phyloP scores from a whole-genome alignment of 1,140 invertebrate genomes.

The Aphidius gifuensis region DNA sequence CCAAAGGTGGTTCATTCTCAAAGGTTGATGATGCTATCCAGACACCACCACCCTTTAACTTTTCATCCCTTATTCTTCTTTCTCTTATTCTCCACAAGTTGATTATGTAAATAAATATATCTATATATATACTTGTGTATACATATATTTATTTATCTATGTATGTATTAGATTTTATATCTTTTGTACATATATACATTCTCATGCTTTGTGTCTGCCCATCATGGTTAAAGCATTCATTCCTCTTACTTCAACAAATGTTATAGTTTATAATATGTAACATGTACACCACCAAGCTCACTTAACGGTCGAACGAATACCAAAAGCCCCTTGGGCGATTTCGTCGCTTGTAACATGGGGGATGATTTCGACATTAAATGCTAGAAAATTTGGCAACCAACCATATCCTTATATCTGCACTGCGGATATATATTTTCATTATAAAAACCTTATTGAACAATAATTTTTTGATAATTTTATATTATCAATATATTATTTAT shows the following conservation, averaged over 20 bases:
- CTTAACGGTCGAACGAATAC: conserved; percentile 19
- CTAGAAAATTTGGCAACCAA: conserved; percentile 7
- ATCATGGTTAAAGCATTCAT: too few relatives aligned
- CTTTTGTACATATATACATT: too few relatives aligned
- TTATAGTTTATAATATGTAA: too few relatives aligned
- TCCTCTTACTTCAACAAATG: too few relatives aligned
- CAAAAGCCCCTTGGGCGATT: conserved; percentile 14
- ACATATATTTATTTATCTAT: too few relatives aligned
- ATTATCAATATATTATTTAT: neutral
- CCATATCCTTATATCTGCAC: neutral
- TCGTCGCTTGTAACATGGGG: neutral
- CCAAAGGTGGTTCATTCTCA: conserved; percentile 20
- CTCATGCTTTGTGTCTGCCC: too few relatives aligned
- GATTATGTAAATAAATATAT: conserved; percentile 5
- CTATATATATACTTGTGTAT: too few relatives aligned
- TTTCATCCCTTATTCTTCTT: neutral
- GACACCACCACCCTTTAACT: neutral
- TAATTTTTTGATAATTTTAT: neutral
- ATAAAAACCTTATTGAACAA: neutral
- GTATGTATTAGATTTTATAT: too few relatives aligned
- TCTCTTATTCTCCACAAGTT: neutral
- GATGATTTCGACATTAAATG: neutral
- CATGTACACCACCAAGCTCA: neutral
- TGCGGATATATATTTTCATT: neutral
- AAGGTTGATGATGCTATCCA: too few relatives aligned